Conservation (phyloP, 1,140 invertebrate species). For the Chironomus tepperi region DNA sequence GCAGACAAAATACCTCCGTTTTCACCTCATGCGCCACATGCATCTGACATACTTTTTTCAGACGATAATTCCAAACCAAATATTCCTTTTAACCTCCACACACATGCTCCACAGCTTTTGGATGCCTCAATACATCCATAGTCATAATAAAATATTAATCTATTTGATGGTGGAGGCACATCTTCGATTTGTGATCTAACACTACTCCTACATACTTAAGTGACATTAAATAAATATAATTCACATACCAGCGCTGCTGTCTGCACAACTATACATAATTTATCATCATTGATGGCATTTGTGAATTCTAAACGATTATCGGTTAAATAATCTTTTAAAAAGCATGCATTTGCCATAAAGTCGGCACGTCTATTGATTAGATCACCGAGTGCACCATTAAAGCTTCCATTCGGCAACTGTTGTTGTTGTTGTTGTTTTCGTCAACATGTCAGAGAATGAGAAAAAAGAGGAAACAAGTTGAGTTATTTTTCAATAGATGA, state of each 20-base stretch:
- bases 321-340: constrained; percentile 26
- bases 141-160: constrained; percentile 12
- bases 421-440: neutral
- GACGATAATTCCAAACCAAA: too few relatives aligned
- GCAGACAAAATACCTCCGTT: too few relatives aligned
- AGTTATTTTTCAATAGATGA: neutral
- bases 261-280: constrained; percentile 25
- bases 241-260: constrained; percentile 25
- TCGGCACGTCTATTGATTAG: constrained; percentile 23
- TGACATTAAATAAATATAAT: neutral
- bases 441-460: neutral
- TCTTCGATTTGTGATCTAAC: neutral
- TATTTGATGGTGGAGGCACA: neutral
- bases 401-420: constrained; percentile 16
- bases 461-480: too few relatives aligned
- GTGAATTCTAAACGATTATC: constrained; percentile 22
- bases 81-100: neutral
- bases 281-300: constrained; percentile 23
- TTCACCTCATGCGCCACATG: too few relatives aligned
- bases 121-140: neutral
- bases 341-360: constrained; percentile 19
- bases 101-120: neutral
- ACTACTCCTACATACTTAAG: neutral
- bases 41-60: too few relatives aligned
- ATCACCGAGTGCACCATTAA: constrained; percentile 25